phyloP scores from a whole-genome alignment of 2,888 invertebrate species.

The Entomobrya proxima region DNA sequence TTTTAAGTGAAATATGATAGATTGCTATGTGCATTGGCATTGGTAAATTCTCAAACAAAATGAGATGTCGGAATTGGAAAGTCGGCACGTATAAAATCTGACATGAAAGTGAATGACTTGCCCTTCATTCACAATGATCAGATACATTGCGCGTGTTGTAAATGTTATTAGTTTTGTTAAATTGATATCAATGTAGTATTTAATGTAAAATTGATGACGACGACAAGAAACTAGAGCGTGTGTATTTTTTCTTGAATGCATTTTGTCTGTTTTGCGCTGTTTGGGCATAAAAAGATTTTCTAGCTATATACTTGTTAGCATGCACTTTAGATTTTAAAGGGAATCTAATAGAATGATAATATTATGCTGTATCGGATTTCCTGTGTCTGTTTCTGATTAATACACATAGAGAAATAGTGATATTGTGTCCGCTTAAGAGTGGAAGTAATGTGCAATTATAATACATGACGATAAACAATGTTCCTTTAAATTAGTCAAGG shows the following conservation, averaged over 20 bases:
- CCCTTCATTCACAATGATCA: not conserved
- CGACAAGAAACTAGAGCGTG: conserved; percentile 58
- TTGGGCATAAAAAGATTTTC: not conserved
- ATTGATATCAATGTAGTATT: conserved; percentile 20
- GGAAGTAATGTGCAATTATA: not conserved
- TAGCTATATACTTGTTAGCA: not conserved
- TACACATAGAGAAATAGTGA: not conserved
- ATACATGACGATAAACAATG: not conserved
- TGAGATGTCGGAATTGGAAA: not conserved
- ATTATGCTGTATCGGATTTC: conserved; percentile 49
- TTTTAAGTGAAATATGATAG: conserved; percentile 37
- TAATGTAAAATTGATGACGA: conserved; percentile 6
- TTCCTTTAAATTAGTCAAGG: not conserved
- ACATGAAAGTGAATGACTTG: not conserved
- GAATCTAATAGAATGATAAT: not conserved
- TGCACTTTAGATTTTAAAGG: conserved; percentile 7
- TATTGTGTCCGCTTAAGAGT: too few relatives aligned
- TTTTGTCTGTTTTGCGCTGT: not conserved
- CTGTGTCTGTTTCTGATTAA: not conserved
- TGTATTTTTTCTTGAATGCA: not conserved
- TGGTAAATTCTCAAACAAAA: not conserved
- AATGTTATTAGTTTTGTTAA: conserved; percentile 14
- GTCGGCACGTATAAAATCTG: not conserved
- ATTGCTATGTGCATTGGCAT: not conserved
- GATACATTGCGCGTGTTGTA: not conserved